Evolutionary conservation across 35 echinoderm and acorn worm species (phyloP).

Genomic region (Chiridota heheva): DNA sequence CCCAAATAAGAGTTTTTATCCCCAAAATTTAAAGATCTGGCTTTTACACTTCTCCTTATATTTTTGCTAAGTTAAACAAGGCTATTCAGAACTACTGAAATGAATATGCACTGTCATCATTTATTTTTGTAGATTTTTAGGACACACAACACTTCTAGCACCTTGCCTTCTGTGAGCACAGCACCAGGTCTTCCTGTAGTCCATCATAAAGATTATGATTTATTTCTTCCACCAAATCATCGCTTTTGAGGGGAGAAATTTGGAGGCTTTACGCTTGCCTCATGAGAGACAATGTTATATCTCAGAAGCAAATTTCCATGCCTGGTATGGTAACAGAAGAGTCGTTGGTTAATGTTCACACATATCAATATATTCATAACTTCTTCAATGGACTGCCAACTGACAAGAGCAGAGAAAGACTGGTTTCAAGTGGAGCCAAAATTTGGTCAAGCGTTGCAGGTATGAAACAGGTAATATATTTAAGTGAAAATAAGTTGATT

Average conservation of each 20-base stretch:
- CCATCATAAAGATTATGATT: conserved; percentile 77
- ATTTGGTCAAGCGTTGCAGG: conserved; percentile 63
- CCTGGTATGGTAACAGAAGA: conserved; percentile 28
- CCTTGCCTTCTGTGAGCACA: conserved; percentile 12
- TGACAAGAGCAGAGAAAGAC: conserved; percentile 68
- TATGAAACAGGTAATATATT: conserved; percentile 62
- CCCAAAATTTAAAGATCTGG: too few species aligned
- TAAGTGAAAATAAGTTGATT: background rate
- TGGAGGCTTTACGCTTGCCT: conserved; percentile 55
- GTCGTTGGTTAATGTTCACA: conserved; percentile 49
- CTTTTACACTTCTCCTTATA: too few species aligned
- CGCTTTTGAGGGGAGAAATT: conserved; percentile 77
- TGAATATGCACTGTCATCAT: too few species aligned
- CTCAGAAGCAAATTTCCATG: conserved; percentile 41
- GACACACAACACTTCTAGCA: too few species aligned
- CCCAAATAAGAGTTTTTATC: too few species aligned
- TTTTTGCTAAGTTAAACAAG: too few species aligned
- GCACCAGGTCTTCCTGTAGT: conserved; percentile 52
- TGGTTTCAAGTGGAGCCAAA: conserved; percentile 70
- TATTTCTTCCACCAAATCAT: conserved; percentile 67
- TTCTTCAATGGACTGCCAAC: conserved; percentile 64
- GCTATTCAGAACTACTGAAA: too few species aligned
- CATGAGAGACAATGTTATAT: conserved; percentile 53
- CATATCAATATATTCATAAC: conserved; percentile 61
- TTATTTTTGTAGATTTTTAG: too few species aligned